These are phyloP conservation scores for Poeciliopsis retropinna DNA, from an alignment of 2,113 vertebrate species.

Conservation along the genomic window DNA sequence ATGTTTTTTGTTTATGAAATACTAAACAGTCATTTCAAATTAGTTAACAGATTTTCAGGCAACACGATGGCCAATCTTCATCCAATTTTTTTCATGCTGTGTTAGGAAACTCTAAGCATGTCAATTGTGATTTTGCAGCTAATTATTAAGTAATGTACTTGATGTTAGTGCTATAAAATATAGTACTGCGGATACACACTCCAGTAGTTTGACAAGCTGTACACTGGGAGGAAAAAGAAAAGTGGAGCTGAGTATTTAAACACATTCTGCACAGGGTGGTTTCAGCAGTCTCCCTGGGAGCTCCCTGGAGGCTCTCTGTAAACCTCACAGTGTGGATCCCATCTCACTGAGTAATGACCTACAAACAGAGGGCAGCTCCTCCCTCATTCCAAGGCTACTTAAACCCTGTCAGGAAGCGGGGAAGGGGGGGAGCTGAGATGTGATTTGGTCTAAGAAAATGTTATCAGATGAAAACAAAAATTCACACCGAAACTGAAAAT, in stretches of 20 bases:
- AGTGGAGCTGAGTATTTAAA: not conserved
- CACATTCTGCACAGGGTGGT: not conserved
- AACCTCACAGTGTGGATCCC: conserved; percentile 25
- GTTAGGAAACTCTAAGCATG: not conserved
- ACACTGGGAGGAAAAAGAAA: not conserved
- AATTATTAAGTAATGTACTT: not conserved
- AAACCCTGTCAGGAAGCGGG: no score
- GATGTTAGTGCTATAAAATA: not conserved
- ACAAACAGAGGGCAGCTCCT: conserved; percentile 4
- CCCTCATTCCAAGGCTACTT: not conserved
- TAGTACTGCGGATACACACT: not conserved
- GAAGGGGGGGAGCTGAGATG: no score
- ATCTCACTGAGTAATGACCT: conserved; percentile 16
- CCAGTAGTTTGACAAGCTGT: not conserved
- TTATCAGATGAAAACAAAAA: not conserved
- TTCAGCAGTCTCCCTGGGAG: not conserved
- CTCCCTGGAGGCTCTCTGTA: conserved; percentile 4
- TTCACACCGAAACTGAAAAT: not conserved
- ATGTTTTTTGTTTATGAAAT: not conserved
- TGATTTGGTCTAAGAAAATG: not conserved
- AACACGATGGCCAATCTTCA: not conserved
- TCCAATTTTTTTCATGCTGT: not conserved
- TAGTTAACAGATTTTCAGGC: not conserved
- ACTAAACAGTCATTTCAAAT: not conserved
- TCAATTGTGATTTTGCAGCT: not conserved